phyloP scores from a whole-genome alignment of 2,888 invertebrate genomes.

The Lottia scabra region DNA sequence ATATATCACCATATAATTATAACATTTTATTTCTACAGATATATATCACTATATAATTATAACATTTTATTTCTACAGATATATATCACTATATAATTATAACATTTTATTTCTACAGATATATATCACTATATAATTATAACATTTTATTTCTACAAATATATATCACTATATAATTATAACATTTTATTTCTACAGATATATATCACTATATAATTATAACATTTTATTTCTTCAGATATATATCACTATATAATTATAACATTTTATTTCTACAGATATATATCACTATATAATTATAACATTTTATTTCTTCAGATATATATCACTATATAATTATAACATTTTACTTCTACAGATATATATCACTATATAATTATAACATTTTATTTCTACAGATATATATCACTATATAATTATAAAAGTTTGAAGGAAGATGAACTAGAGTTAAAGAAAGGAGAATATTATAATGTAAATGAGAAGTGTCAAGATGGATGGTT shows the following conservation, averaged over 20 bases:
- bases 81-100: slow-evolving; percentile 95
- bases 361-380: slow-evolving; percentile 95
- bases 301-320: slow-evolving; percentile 90
- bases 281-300: background rate
- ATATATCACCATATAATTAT: background rate
- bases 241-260: slow-evolving; percentile 95
- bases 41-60: slow-evolving; percentile 95
- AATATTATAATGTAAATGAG: slow-evolving; percentile 91
- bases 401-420: slow-evolving; percentile 95
- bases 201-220: slow-evolving; percentile 95
- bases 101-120: slow-evolving; percentile 64
- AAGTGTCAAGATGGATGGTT: slow-evolving; percentile 99
- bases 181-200: slow-evolving; percentile 91
- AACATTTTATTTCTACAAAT: slow-evolving; percentile 85
- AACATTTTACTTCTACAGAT: slow-evolving; percentile 91
- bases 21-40: slow-evolving; percentile 74
- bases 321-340: background rate
- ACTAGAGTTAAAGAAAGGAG: slow-evolving; percentile 91
- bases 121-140: no score
- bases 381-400: slow-evolving; percentile 78
- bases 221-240: slow-evolving; percentile 76
- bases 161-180: background rate
- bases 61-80: slow-evolving; percentile 76
- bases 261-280: slow-evolving; percentile 64
- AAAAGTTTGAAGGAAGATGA: slow-evolving; percentile 97